Evolutionary conservation across 2,888 invertebrate genomes (phyloP), one percentile per base, ranked within the genome.

Genomic region (Chalcosyrphus nemorum): DNA sequence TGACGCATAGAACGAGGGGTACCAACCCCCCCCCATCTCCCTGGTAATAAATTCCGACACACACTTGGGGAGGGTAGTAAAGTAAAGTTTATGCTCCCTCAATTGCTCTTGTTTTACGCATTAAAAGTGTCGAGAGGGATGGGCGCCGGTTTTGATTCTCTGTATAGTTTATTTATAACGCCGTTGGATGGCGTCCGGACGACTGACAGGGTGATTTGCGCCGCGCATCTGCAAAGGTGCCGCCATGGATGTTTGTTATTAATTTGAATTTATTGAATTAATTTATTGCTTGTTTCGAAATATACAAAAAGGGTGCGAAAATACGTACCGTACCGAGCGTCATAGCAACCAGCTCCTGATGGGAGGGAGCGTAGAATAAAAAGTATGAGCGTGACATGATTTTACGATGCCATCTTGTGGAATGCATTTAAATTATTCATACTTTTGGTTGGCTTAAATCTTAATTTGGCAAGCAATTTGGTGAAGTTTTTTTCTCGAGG

Each of bases 211-310:
- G 41, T 65, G 59, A 77, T 82, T 77, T 77, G 77, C 76, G 24
- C 32, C 43, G 71, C 76, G 24, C 32, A 38, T 57, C 47, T 45
- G 47, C 63, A 72, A 47, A 72, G 71, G 81, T 82, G 82, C 27
- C 76, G 61, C 50, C 57, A 15, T 61, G 50, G 74, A 63, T 57
- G 68, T 54, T 38, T 47, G 52, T 72, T 74, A 84, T 84, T 78
- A 84, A 84, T 84, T 78, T 74, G 61, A 82, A 82, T 82, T 82
- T 74, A 82, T 82, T 84, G 71, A 76, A 76, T 76, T 76, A 76
- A 76, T 76, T 76, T 76, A 76, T 76, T 76, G 66, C 59, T 27
- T 15, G 38, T 54, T 43, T 27, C 45, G 45, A 19, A 11, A 2
- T 5, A 21, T 52, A 0, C 2, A 6, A 1, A 29, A 29, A 15